Percentiles rank a stretch among this genome's conserved stretches.
Evolutionary conservation across 2,888 invertebrate genomes (phyloP).

Genomic region (Dolichomitus sp.): DNA sequence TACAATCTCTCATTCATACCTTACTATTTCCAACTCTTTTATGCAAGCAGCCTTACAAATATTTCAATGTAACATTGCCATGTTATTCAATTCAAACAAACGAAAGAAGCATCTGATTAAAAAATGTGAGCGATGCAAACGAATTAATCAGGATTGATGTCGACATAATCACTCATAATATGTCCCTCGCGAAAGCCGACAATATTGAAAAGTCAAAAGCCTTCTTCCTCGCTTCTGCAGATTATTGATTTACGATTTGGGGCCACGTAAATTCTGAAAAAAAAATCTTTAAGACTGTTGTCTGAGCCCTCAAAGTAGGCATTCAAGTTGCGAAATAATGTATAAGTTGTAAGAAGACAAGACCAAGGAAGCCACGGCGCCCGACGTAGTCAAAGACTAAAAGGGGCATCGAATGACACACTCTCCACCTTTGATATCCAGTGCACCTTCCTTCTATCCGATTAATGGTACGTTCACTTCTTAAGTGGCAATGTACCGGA

Average conservation of each 20-base stretch:
- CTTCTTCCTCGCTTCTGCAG: not conserved
- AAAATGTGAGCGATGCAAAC: not conserved
- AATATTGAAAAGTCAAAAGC: not conserved
- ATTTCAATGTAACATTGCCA: too few relatives aligned
- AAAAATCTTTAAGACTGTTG: not conserved
- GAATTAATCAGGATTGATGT: not conserved
- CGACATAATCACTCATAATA: not conserved
- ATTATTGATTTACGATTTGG: not conserved
- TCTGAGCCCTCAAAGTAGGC: not conserved
- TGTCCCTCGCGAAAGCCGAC: not conserved
- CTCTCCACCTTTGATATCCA: not conserved
- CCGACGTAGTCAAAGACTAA: slow-evolving; percentile 12
- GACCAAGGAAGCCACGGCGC: not conserved
- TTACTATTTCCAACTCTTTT: too few relatives aligned
- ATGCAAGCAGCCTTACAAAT: too few relatives aligned
- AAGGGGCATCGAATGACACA: not conserved
- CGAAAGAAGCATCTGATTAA: too few relatives aligned
- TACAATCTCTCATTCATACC: too few relatives aligned
- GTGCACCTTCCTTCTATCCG: not conserved
- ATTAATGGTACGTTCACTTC: slow-evolving; percentile 11
- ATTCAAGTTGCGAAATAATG: not conserved
- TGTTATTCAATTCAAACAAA: too few relatives aligned
- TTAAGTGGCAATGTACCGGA: slow-evolving; percentile 33
- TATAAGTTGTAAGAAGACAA: not conserved
- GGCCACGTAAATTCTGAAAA: not conserved